Base-by-base conservation (phyloP, 2,113 vertebrate genomes). In the Lynx canadensis region DNA sequence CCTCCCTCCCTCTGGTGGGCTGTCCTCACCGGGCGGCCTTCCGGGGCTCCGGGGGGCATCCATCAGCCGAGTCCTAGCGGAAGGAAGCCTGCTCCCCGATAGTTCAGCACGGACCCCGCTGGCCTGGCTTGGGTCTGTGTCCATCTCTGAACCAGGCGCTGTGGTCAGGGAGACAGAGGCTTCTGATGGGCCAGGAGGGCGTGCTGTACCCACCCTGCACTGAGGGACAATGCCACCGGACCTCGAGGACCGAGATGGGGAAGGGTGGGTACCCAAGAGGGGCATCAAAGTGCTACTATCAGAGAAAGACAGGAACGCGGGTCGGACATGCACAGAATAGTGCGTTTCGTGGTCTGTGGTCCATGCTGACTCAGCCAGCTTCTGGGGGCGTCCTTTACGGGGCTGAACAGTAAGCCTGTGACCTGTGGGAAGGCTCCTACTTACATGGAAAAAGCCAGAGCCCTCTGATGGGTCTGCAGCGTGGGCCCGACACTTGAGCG, bases 321-420 rank as follows among this genome's bases (percentile, higher is more conserved):
- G 55, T 15, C 0, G 0, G 3, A 33, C 38, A 5, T 3, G 5
- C 6, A 29, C 2, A 29, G 48, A 55, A 31, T 1, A 4, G 29
- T 33, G 52, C 15, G 68, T 36, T 38, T 15, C 7, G 0, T 16
- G 55, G 71, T 16, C 38, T 5, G 12, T 1, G 2, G 45, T 25
- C 71, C 27, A 25, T 12, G 0, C 71, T 16, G 69, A 5, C 5
- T 9, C 18, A 27, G 13, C 45, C 27, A 0, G 27, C 14, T 7
- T 52, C 65, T 41, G 29, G 31, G 23, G 15, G 4, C 3, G 13
- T 5, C 36, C 8, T 14, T 36, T 33, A 8, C n/a, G 73, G 31
- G 7, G 12, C 9, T 48, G 52, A 45, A 23, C 31, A 18, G 29
- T 36, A 0, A 31, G 65, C 29, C 38, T 6, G 7, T 52, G 60